Evolutionary conservation across 2,113 vertebrate species (phyloP), one percentile per base, ranked within the genome.

Genomic region (Grus americana): DNA sequence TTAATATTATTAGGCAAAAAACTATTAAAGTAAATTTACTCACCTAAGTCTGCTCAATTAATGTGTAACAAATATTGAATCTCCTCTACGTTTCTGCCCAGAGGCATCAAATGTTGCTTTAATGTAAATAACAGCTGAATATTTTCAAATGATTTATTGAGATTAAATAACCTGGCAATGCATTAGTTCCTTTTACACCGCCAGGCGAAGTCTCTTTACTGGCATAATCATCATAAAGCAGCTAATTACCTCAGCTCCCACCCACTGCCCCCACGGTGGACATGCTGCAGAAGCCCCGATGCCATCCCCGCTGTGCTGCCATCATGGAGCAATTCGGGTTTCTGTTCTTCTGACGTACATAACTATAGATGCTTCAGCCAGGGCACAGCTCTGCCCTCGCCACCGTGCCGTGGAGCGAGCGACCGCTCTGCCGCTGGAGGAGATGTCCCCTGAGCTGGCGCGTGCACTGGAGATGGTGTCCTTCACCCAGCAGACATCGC

Each of bases 11-110:
- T 58, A 89, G 76, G 38, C 6, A 55, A 70, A 88, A 63, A 84
- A 22, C 36, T 34, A 38, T 92, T 67, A 75, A 76, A 91, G 52
- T 91, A 84, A 93, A 92, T 95, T 92, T 94, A 89, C 92, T 92
- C 88, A 72, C 73, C 83, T 40, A 61, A 82, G 67, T 82, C 81
- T 70, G 58, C 87, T 82, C 73, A 91, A 88, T 88, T 96, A 93
- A 96, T 57, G 93, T 40, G 72, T 34, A 78, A 88, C 96, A 92
- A 92, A 96, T 97, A 97, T 94, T 96, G 95, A 94, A 87, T 57
- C 94, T 91, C 78, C 76, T 85, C 80, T 29, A 1, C 1, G 2
- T 27, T 84, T 87, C 88, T 49, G 29, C 86, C 83, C 5, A 1
- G 73, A 85, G 88, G 86, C 96, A 81, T 91, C 88, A 92, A 88